Evolutionary conservation across 1,140 invertebrate species (phyloP), one percentile per base, ranked within the genome.

Genomic region (Caenorhabditis inopinata): DNA sequence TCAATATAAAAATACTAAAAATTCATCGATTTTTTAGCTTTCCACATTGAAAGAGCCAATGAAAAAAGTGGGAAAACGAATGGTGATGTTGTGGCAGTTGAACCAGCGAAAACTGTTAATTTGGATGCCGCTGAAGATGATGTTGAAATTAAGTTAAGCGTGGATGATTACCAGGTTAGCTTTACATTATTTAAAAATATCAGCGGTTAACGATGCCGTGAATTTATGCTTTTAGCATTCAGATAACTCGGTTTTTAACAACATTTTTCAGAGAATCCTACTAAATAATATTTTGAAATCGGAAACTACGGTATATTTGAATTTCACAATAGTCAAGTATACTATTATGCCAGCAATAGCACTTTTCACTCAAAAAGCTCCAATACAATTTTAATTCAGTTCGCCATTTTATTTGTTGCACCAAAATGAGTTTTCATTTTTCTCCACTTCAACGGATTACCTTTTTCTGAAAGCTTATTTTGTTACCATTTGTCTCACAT

Each of bases 21-120:
- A 68, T 25, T 5, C 5, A 35, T 9, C 12, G 1, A 6, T 21
- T 38, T 68, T 81, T 79, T 47, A 85, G 84, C 76, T 16, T 84
- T 78, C 14, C 83, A 87, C 38, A 86, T 88, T 62, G 86, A 87
- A 79, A 53, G 86, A 48, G 86, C 84, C 14, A 73, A 81, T 38
- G 25, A 16, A 14, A 27, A 79, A 46, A 47, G 27, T 68, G 79
- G 68, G 12, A 11, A 51, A 46, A 29, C 14, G 1, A 83, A 82
- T 25, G 74, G 81, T n/a, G 47, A 83, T 49, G 74, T 16, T 14
- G 25, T 74, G 4, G 58, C 51, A 0, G 51, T 83, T 48, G 80
- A 84, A 18, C 76, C 81, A 21, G 45, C 68, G 1, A 84, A 84
- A 16, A 80, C 76, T 16, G 82, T 79, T 2, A 85, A 79, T 58